Base-by-base conservation (phyloP, 2,888 invertebrate genomes). In the Cryptophagus acutangulus region DNA sequence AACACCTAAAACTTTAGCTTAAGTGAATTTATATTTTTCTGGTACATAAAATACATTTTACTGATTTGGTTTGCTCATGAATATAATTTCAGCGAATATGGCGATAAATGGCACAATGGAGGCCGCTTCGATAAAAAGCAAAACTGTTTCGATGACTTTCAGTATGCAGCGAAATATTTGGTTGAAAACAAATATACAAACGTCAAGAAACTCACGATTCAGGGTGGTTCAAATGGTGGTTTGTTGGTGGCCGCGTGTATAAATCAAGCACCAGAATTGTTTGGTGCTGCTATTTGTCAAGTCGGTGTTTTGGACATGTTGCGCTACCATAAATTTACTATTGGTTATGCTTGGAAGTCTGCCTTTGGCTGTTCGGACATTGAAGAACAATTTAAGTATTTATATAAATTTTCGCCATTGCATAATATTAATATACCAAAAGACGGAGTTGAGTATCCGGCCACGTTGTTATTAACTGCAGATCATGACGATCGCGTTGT, bases 401-500 rank as follows among this genome's bases (percentile, higher is more conserved):
- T 94, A 37, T 73, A 81, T 45, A 86, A 87, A 63, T 89, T 89
- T 71, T 97, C 97, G 2, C 97, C 97, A 0, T 72, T 97, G 26
- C 97, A 99, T 72, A 97, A 95, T 68, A 81, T 96, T 6, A 72
- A 73, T 45, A 69, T 78, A 9, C 88, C 91, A 38, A 71, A 76
- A 58, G 73, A 62, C 13, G 66, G 69, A 4, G 65, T 67, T 6
- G 82, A 93, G 70, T 97, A 95, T 76, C 97, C 97, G 3, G 84
- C 95, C 12, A 86, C 86, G 13, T 73, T 99, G 48, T 77, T 97
- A 45, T 73, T 93, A 54, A 96, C 96, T n/a, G 96, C 92, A 13
- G 96, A 97, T 75, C 96, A 97, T 71, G 96, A 97, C 73, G 96
- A 97, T 74, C 82, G 97, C 54, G 97, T 99, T 49, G 96, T 96